These are phyloP conservation scores for Neuroscelio doddi DNA, from an alignment of 2,888 invertebrate genomes.

Conservation along the genomic window DNA sequence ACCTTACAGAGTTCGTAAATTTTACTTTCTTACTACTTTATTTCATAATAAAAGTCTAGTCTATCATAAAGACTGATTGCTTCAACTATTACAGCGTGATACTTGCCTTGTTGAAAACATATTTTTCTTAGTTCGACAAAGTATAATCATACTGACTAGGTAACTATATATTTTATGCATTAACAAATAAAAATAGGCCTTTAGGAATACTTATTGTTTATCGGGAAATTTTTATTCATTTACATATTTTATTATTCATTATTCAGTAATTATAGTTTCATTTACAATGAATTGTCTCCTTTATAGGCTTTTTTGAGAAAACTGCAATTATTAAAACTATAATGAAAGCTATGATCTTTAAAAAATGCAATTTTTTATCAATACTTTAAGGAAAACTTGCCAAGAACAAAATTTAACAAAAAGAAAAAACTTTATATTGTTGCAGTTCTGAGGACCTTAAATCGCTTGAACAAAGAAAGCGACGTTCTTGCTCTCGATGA, in stretches of 20 bases:
- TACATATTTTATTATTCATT: background rate
- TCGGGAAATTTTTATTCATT: background rate
- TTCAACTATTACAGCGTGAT: background rate
- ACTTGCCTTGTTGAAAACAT: background rate
- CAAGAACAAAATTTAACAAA: constrained; percentile 13
- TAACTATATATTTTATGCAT: no score
- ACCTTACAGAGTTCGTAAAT: no score
- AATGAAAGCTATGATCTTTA: background rate
- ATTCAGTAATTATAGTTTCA: background rate
- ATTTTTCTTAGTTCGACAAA: background rate
- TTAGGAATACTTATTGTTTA: no score
- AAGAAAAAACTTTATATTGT: constrained; percentile 40
- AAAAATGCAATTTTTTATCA: background rate
- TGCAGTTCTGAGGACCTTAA: constrained; percentile 68
- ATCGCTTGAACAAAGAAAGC: constrained; percentile 66
- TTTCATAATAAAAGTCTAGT: no score
- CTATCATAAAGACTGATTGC: no score
- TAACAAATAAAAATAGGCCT: no score
- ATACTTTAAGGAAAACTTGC: constrained; percentile 13
- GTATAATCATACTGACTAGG: no score
- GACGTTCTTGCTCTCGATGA: constrained; percentile 66
- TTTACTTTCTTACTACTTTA: no score
- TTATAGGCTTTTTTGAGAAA: no score
- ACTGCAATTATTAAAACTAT: no score
- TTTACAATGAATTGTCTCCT: no score